Conservation (phyloP, 92 coral and sea anemone genomes). For the Porites evermanni region DNA sequence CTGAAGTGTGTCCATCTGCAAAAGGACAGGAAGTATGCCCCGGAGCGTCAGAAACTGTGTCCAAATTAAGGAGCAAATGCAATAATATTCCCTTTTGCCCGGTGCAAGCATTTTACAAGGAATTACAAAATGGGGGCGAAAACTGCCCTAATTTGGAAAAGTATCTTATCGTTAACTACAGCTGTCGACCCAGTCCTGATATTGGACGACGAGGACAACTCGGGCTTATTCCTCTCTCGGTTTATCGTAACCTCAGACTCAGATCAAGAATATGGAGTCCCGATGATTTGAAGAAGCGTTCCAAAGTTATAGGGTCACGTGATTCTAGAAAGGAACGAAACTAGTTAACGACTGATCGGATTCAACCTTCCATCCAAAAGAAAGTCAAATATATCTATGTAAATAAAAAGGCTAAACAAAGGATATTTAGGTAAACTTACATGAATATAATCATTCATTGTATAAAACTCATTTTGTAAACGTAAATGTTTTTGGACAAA, state of each 20-base stretch:
- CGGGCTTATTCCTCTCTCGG: constrained; percentile 83
- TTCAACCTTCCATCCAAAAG: too few species aligned
- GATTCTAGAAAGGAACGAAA: background rate
- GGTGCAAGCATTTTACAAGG: constrained; percentile 70
- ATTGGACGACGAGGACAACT: constrained; percentile 85
- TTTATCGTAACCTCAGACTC: constrained; percentile 72
- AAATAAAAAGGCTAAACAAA: too few species aligned
- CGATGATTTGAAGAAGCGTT: constrained; percentile 27
- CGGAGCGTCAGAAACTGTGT: constrained; percentile 91
- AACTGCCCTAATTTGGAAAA: constrained; percentile 84
- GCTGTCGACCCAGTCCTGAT: constrained; percentile 77
- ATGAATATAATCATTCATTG: too few species aligned
- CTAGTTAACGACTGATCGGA: background rate
- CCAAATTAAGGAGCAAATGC: constrained; percentile 82
- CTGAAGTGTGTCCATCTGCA: constrained; percentile 74
- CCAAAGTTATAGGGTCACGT: background rate
- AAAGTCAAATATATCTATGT: too few species aligned
- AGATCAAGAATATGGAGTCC: constrained; percentile 75
- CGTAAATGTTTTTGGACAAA: too few species aligned
- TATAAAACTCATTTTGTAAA: too few species aligned
- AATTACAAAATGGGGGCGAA: constrained; percentile 88
- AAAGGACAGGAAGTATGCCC: constrained; percentile 65
- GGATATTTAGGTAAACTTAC: too few species aligned
- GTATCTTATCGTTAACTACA: constrained; percentile 77
- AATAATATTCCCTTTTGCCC: constrained; percentile 79